Conservation (phyloP, 1,140 invertebrate species). For the Aphaenogaster rudis region DNA sequence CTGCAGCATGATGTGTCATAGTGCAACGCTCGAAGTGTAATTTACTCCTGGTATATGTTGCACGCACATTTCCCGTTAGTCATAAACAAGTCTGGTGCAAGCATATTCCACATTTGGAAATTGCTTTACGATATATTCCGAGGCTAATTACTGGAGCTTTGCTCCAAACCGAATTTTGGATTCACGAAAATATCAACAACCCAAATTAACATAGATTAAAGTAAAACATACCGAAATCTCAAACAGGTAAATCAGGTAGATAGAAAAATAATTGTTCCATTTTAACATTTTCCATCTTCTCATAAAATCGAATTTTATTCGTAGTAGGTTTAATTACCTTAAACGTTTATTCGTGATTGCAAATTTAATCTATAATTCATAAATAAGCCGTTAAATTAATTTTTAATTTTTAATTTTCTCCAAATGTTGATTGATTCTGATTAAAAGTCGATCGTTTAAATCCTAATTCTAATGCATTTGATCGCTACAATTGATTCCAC, state of each 20-base stretch:
- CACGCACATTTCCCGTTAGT: constrained; percentile 43
- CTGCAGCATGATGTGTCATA: constrained; percentile 1
- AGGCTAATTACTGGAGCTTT: constrained; percentile 64
- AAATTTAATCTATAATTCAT: not conserved
- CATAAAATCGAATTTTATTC: not conserved
- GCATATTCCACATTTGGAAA: constrained; percentile 40
- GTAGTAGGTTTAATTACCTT: not conserved
- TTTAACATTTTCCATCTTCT: not conserved
- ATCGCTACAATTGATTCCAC: constrained; percentile 30
- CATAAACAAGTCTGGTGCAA: constrained; percentile 52
- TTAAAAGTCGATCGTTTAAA: not conserved
- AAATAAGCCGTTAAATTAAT: constrained; percentile 6
- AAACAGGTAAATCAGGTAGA: constrained; percentile 3
- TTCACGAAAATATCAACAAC: constrained; percentile 50
- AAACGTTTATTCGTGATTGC: not conserved
- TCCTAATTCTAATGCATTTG: constrained; percentile 6
- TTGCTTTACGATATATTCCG: constrained; percentile 63
- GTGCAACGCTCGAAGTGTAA: constrained; percentile 57
- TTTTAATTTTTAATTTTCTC: not conserved
- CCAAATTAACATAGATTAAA: constrained; percentile 33
- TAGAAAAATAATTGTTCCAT: not conserved
- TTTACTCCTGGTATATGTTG: constrained; percentile 19
- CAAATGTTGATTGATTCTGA: not conserved
- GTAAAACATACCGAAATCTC: not conserved
- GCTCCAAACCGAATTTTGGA: constrained; percentile 63